These are phyloP conservation scores for Tolypeutes matacus DNA, from an alignment of 2,797 vertebrate species.

Conservation along the genomic window DNA sequence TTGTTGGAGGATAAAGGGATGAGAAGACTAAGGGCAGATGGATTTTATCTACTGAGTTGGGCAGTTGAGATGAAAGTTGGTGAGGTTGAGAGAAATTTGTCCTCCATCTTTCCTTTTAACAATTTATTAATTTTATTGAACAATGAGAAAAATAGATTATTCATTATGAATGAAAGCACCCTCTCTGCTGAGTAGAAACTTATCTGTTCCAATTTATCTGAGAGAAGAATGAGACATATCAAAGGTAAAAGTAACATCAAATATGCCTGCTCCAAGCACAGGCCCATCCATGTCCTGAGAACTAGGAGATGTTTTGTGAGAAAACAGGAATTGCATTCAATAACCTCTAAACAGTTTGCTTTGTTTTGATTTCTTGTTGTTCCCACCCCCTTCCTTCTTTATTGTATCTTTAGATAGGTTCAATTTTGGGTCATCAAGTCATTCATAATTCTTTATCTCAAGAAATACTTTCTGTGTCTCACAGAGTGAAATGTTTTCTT, in stretches of 20 bases:
- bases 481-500: conserved; percentile 85
- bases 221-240: conserved; percentile 43
- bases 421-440: conserved; percentile 85
- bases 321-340: conserved; percentile 81
- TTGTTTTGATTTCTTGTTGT: background rate
- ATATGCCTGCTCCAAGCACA: conserved; percentile 41
- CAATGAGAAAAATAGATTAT: conserved; percentile 35
- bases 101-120: conserved; percentile 6
- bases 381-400: conserved; percentile 78
- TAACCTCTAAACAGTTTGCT: conserved; percentile 85
- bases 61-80: background rate
- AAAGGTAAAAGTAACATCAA: conserved; percentile 53
- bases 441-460: conserved; percentile 86
- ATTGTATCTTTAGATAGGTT: conserved; percentile 84
- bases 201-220: conserved; percentile 42
- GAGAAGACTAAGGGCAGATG: background rate
- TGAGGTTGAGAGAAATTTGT: background rate
- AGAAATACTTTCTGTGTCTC: conserved; percentile 84
- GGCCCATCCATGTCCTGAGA: conserved; percentile 62
- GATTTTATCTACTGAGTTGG: background rate
- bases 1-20: background rate
- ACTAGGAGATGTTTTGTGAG: conserved; percentile 78
- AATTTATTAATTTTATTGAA: conserved; percentile 63
- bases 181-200: conserved; percentile 65
- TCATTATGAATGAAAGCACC: conserved; percentile 25